Conservation (phyloP, 2,888 invertebrate genomes). For the Drosophila paramelanica region DNA sequence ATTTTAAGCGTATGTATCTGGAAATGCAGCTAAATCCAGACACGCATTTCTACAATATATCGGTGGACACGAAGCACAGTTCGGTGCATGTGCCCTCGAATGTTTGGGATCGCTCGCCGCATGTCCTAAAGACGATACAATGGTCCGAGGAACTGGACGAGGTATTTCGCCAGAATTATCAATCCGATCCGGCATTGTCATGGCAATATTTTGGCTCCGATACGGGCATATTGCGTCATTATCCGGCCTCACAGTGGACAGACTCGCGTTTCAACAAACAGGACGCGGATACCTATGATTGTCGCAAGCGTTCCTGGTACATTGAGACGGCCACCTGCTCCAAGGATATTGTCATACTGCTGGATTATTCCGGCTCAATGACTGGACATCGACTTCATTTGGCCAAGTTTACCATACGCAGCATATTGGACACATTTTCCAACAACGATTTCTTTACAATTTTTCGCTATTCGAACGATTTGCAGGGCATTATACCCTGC, state of each 20-base stretch:
- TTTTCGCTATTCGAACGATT: constrained; percentile 91
- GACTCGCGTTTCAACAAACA: constrained; percentile 77
- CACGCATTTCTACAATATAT: constrained; percentile 93
- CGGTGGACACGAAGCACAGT: constrained; percentile 91
- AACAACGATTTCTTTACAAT: constrained; percentile 99
- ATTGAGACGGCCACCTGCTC: constrained; percentile 99
- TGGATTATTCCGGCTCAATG: constrained; percentile 99
- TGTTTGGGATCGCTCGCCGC: constrained; percentile 91
- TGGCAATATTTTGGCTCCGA: constrained; percentile 99
- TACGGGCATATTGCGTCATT: constrained; percentile 96
- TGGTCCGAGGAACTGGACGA: constrained; percentile 96
- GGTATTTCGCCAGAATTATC: constrained; percentile 93
- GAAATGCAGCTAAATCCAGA: constrained; percentile 88
- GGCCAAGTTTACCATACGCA: constrained; percentile 93
- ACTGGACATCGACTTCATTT: constrained; percentile 91
- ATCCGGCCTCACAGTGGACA: constrained; percentile 92
- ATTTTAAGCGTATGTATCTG: constrained; percentile 85
- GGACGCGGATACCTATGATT: constrained; percentile 94
- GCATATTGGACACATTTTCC: constrained; percentile 96
- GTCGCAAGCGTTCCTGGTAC: constrained; percentile 96
- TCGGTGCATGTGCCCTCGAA: constrained; percentile 98
- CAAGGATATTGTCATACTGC: constrained; percentile 97
- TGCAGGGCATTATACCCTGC: constrained; percentile 92
- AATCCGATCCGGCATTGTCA: constrained; percentile 94
- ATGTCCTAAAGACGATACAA: constrained; percentile 91